These are phyloP conservation scores for Chelonus formosanus DNA, from an alignment of 2,888 invertebrate species.

Conservation along the genomic window DNA sequence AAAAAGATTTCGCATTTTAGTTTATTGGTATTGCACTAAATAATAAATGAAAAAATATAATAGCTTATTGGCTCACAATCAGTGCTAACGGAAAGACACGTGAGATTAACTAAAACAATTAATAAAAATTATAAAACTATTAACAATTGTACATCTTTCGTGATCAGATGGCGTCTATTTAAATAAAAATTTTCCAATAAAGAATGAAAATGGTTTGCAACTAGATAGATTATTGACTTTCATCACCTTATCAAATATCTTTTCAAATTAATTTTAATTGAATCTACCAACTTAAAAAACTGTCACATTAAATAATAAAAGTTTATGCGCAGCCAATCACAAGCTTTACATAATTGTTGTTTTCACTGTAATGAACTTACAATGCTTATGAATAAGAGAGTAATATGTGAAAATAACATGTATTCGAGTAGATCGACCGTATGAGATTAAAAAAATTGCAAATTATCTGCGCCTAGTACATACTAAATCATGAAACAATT, in stretches of 20 bases:
- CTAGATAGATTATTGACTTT: background rate
- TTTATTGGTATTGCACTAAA: constrained; percentile 24
- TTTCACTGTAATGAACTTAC: background rate
- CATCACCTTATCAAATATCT: no score
- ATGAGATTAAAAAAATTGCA: constrained; percentile 16
- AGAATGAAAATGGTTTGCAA: background rate
- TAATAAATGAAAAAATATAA: constrained; percentile 19
- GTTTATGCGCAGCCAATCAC: constrained; percentile 6
- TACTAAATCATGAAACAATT: no score
- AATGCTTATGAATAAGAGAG: constrained; percentile 3
- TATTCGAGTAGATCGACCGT: constrained; percentile 25
- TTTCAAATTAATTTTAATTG: no score
- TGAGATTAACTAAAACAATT: constrained; percentile 30
- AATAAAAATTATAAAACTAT: constrained; percentile 59
- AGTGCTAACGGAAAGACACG: constrained; percentile 11
- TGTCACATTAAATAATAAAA: background rate
- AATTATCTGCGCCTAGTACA: background rate
- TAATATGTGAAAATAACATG: constrained; percentile 23
- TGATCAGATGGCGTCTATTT: constrained; percentile 29
- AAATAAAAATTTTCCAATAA: background rate
- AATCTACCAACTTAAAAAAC: no score
- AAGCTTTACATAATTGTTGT: background rate
- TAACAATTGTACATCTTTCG: constrained; percentile 60
- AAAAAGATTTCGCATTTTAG: background rate
- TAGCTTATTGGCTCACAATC: constrained; percentile 1